Percentiles rank a stretch among this genome's conserved stretches.
Evolutionary conservation across 2,888 invertebrate genomes (phyloP).

Genomic region (Neoascia interrupta): DNA sequence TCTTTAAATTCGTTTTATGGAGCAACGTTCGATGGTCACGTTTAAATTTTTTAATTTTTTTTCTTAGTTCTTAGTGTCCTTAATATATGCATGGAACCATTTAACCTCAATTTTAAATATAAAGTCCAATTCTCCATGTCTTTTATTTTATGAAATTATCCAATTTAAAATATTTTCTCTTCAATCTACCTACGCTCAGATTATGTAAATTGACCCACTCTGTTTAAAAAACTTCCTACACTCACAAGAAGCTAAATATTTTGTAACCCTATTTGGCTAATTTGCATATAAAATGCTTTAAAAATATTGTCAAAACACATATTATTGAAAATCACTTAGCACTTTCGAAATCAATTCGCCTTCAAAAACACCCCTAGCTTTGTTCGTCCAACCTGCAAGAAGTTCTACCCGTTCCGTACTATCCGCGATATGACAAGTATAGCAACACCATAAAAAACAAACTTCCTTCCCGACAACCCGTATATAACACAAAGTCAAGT

Average conservation of each 20-base stretch:
- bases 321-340: constrained; percentile 70
- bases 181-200: too few relatives aligned
- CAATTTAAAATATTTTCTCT: too few relatives aligned
- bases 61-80: too few relatives aligned
- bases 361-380: constrained; percentile 1
- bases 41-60: too few relatives aligned
- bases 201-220: constrained; percentile 29
- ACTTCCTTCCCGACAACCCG: background rate
- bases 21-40: too few relatives aligned
- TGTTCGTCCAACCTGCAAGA: constrained; percentile 22
- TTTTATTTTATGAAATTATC: too few relatives aligned
- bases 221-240: too few relatives aligned
- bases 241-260: background rate
- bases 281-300: constrained; percentile 79
- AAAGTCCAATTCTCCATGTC: too few relatives aligned
- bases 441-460: too few relatives aligned
- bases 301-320: constrained; percentile 71
- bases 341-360: constrained; percentile 50
- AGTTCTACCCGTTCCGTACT: background rate
- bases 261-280: constrained; percentile 65
- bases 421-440: background rate
- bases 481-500: constrained; percentile 76
- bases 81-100: too few relatives aligned
- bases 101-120: too few relatives aligned
- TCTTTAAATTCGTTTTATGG: too few relatives aligned